These are phyloP conservation scores for Ornithoptera alexandrae DNA, from an alignment of 2,888 invertebrate species.

Conservation along the genomic window DNA sequence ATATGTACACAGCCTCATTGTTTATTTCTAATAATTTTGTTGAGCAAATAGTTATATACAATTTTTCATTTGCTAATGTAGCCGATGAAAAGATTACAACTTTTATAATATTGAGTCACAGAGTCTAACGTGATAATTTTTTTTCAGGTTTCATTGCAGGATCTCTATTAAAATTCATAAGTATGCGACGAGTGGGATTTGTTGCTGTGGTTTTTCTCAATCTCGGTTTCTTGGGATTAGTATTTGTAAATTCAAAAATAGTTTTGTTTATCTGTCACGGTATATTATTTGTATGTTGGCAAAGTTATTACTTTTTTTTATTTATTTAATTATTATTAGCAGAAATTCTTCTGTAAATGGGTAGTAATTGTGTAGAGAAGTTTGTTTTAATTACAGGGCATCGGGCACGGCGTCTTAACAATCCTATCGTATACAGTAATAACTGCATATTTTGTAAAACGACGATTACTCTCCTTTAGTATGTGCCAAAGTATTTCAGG, in stretches of 20 bases:
- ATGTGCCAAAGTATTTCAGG: conserved; percentile 50
- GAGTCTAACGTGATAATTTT: background rate
- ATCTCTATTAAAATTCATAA: conserved; percentile 48
- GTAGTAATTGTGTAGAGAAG: background rate
- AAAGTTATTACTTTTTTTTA: conserved; percentile 2
- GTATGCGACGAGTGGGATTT: conserved; percentile 45
- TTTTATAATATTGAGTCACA: too few species aligned
- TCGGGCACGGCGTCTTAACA: conserved; percentile 46
- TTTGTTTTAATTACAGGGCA: conserved; percentile 42
- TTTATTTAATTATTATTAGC: conserved; percentile 15
- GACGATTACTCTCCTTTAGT: conserved; percentile 51
- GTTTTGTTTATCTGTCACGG: conserved; percentile 48
- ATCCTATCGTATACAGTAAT: conserved; percentile 48
- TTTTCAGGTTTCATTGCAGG: conserved; percentile 55
- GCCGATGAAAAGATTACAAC: too few species aligned
- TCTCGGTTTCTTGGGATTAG: conserved; percentile 42
- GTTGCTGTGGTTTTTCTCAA: conserved; percentile 42
- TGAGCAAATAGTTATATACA: too few species aligned
- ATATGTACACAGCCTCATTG: too few species aligned
- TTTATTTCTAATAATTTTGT: too few species aligned
- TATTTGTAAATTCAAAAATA: conserved; percentile 45
- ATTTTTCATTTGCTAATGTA: too few species aligned
- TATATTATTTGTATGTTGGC: conserved; percentile 47
- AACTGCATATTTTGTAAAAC: conserved; percentile 56
- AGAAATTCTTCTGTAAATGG: background rate